Evolutionary conservation across 2,888 invertebrate species (phyloP).

Genomic region (Leptinotarsa peninsularis): DNA sequence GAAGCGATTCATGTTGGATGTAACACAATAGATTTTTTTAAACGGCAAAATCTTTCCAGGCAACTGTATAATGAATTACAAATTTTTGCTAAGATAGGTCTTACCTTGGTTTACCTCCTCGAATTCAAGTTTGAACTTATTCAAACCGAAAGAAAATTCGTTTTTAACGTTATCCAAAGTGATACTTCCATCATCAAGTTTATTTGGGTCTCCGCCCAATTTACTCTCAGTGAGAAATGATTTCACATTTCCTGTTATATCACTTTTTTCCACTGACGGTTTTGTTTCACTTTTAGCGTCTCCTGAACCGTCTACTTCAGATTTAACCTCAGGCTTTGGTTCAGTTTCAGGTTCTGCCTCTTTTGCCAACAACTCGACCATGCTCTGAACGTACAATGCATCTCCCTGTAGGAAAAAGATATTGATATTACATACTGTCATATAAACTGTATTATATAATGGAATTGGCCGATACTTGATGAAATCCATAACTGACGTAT

Average conservation of each 20-base stretch:
- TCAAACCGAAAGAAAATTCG: constrained; percentile 61
- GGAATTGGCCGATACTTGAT: too few relatives aligned
- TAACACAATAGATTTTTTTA: too few relatives aligned
- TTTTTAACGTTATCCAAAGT: constrained; percentile 57
- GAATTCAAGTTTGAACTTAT: constrained; percentile 55
- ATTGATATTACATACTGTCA: too few relatives aligned
- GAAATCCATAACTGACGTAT: too few relatives aligned
- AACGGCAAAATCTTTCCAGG: too few relatives aligned
- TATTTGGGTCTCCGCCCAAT: constrained; percentile 36
- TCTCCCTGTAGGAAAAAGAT: constrained; percentile 53
- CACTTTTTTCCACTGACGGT: not conserved
- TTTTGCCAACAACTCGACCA: constrained; percentile 50
- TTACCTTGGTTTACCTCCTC: constrained; percentile 48
- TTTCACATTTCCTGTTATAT: not conserved
- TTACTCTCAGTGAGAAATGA: constrained; percentile 17
- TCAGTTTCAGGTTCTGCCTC: not conserved
- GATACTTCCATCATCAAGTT: constrained; percentile 40
- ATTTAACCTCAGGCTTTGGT: not conserved
- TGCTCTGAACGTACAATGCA: constrained; percentile 56
- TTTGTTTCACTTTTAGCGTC: constrained; percentile 13
- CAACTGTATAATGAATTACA: too few relatives aligned
- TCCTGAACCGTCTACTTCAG: constrained; percentile 11
- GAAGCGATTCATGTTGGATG: too few relatives aligned
- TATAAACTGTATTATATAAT: too few relatives aligned
- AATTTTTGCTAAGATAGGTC: not conserved